These are phyloP conservation scores for Morpho deidamia DNA, from an alignment of 2,888 invertebrate species.

Conservation along the genomic window DNA sequence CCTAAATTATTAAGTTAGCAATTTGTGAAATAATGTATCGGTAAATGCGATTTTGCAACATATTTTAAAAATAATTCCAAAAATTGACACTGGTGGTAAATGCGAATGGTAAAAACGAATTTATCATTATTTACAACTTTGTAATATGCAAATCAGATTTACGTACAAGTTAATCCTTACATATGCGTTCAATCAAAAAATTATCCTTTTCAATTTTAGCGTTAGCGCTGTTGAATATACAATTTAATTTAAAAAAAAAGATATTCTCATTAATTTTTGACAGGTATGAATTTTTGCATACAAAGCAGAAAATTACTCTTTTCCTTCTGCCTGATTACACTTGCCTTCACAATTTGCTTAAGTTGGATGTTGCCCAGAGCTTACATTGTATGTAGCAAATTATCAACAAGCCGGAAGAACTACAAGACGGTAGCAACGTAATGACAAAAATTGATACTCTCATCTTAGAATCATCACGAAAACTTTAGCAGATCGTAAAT, in stretches of 20 bases:
- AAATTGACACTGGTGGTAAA: no score
- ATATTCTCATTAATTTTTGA: conserved; percentile 8
- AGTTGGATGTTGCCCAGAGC: conserved; percentile 16
- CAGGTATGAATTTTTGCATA: conserved; percentile 10
- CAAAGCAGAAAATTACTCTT: conserved; percentile 29
- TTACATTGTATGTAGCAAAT: conserved; percentile 23
- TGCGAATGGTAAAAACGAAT: no score
- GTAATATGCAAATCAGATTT: no score
- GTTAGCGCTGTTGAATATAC: neutral
- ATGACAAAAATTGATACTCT: conserved; percentile 29
- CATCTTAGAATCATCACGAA: conserved; percentile 27
- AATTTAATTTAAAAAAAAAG: neutral
- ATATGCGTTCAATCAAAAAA: no score
- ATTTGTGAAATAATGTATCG: no score
- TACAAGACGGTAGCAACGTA: conserved; percentile 24
- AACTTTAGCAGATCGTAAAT: conserved; percentile 52
- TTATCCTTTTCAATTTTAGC: no score
- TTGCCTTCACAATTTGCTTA: conserved; percentile 16
- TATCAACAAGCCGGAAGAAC: conserved; percentile 15
- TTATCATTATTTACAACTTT: no score
- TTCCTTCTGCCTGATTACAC: conserved; percentile 20
- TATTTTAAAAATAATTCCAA: no score
- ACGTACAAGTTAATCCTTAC: no score
- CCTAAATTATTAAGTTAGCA: no score
- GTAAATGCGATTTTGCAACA: no score